Conservation (phyloP, 1,140 invertebrate species). For the Lethrus apterus region DNA sequence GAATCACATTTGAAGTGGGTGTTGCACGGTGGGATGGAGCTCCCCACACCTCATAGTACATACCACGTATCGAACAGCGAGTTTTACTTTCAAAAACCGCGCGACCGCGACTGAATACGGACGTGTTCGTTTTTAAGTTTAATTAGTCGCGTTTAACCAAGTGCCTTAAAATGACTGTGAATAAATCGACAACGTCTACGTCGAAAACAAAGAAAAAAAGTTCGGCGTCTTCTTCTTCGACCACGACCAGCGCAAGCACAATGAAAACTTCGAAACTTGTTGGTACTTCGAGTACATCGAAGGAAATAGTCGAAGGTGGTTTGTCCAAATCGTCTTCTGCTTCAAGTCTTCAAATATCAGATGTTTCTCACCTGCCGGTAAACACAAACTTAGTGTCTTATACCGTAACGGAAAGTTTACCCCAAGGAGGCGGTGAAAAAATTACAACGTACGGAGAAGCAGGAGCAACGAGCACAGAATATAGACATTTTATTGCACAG, state of each 20-base stretch:
- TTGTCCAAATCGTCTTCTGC: conserved; percentile 34
- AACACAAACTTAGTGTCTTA: conserved; percentile 32
- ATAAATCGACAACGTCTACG: conserved; percentile 29
- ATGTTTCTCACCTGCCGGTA: conserved; percentile 37
- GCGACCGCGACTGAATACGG: conserved; percentile 26
- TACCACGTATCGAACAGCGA: too few species aligned
- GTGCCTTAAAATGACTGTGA: conserved; percentile 29
- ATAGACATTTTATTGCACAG: conserved; percentile 33
- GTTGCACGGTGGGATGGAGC: too few species aligned
- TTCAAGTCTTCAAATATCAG: conserved; percentile 37
- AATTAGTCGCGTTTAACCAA: conserved; percentile 19
- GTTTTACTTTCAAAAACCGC: conserved; percentile 31
- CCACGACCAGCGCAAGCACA: conserved; percentile 16
- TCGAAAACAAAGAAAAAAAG: conserved; percentile 30
- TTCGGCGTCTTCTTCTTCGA: conserved; percentile 15
- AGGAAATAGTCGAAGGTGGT: conserved; percentile 11
- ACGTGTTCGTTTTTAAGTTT: conserved; percentile 12
- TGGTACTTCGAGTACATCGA: conserved; percentile 20
- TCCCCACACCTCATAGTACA: too few species aligned
- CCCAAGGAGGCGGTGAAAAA: conserved; percentile 36
- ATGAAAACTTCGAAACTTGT: not conserved
- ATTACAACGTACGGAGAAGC: conserved; percentile 37
- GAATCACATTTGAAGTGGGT: too few species aligned
- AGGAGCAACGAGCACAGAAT: conserved; percentile 33
- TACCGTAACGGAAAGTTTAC: conserved; percentile 35